phyloP scores from a whole-genome alignment of 2,113 vertebrate genomes.

The Dasyprocta punctata region DNA sequence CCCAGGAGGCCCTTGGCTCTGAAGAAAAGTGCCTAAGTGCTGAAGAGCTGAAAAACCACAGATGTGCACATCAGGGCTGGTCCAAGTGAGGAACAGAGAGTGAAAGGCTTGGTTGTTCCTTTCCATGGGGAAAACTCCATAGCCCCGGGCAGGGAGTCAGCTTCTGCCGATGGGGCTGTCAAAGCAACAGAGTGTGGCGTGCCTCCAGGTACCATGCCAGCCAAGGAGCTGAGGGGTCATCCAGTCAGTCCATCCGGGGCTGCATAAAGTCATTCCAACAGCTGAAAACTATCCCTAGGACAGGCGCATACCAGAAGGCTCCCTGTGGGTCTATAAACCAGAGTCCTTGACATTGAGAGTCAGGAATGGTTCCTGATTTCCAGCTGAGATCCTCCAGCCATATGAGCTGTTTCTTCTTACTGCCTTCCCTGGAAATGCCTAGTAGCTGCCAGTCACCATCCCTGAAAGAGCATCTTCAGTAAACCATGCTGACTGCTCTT shows the following conservation, averaged over 20 bases:
- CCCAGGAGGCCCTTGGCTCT: conserved; percentile 70
- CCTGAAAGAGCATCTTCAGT: neutral
- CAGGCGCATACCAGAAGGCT: neutral
- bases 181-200: neutral
- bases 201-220: neutral
- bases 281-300: conserved; percentile 38
- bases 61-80: conserved; percentile 36
- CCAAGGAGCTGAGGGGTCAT: neutral
- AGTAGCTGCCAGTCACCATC: neutral
- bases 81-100: conserved; percentile 33
- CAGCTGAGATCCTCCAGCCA: neutral
- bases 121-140: conserved; percentile 6
- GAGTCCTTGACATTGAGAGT: neutral
- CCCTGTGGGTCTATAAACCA: neutral
- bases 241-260: neutral
- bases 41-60: conserved; percentile 76
- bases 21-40: conserved; percentile 71
- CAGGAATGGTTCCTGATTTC: conserved; percentile 39
- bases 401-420: neutral
- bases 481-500: neutral
- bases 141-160: conserved; percentile 41
- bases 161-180: neutral
- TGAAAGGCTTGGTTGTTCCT: conserved; percentile 77
- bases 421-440: neutral
- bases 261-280: conserved; percentile 29